Conservation (phyloP, 2,797 vertebrate genomes). For the Coracias cyanogaster region DNA sequence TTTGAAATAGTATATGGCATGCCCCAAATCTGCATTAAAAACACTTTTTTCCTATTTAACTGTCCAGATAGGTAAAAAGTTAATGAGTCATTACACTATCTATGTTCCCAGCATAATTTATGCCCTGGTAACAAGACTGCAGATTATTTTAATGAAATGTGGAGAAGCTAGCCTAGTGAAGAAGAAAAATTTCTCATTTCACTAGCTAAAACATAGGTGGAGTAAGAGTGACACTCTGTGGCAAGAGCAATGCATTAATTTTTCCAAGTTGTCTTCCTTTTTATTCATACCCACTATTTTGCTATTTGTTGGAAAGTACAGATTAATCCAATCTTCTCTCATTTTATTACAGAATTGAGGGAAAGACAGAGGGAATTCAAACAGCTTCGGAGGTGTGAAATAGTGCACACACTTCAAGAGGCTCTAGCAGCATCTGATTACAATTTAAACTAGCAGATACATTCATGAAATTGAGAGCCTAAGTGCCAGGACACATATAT, state of each 20-base stretch:
- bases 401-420: conserved; percentile 17
- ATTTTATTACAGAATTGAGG: background rate
- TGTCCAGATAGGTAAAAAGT: background rate
- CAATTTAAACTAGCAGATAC: conserved; percentile 35
- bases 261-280: background rate
- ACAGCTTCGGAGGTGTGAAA: conserved; percentile 47
- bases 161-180: background rate
- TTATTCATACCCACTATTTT: background rate
- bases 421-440: conserved; percentile 40
- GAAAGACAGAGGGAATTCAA: conserved; percentile 21
- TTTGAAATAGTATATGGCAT: background rate
- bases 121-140: background rate
- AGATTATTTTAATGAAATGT: background rate
- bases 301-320: background rate
- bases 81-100: background rate
- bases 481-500: conserved; percentile 7
- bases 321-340: background rate
- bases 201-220: background rate
- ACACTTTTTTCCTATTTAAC: background rate
- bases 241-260: conserved; percentile 34
- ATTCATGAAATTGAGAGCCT: conserved; percentile 46
- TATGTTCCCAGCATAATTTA: background rate
- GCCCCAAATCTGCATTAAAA: background rate
- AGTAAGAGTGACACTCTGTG: conserved; percentile 72
- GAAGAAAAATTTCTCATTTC: background rate